Base-by-base conservation (phyloP, 1,140 invertebrate species). In the Pseudomyrmex cubaensis region DNA sequence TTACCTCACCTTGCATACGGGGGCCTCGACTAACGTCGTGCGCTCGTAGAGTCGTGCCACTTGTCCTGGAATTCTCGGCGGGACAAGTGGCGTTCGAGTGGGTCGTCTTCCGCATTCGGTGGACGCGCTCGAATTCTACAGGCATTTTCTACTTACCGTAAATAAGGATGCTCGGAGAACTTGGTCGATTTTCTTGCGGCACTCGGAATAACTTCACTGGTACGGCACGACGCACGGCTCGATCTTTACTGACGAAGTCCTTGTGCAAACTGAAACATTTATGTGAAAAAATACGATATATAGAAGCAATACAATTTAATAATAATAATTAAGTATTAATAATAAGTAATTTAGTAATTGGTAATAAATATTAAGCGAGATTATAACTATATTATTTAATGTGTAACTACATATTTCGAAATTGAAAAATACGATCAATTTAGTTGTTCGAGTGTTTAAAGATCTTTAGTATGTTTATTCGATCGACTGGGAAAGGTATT, bases 61-160 rank as follows among this genome's bases (percentile, higher is more conserved):
- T 93, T 92, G 92, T 92, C 91, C 91, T 92, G 92, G 92, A 93
- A 92, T 92, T 92, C 91, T 89, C 90, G 84, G 4, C 35, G 88
- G 89, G 92, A 92, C 91, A 91, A 93, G 89, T 88, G 86, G 82
- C 89, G 85, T 63, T 52, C 84, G 77, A 83, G 62, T 54, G 57
- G 78, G 44, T 85, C 86, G 61, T 75, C 86, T 88, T 88, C 86
- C 87, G 87, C 86, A 78, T 88, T 87, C 87, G 86, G 69, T 22
- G 86, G 83, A 85, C 87, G 48, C 87, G 83, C 61, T 82, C 73
- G 72, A 85, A 82, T 87, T 87, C 80, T 84, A 64, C 57, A 74
- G 66, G 64, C 82, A 82, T 69, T 78, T 78, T 67, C 74, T 87
- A 87, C 82, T 70, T 84, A 77, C 64, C 80, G 86, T 87, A 87